Evolutionary conservation across 2,888 invertebrate species (phyloP), one percentile per base, ranked within the genome.

Genomic region (Cantharis flavilabris): DNA sequence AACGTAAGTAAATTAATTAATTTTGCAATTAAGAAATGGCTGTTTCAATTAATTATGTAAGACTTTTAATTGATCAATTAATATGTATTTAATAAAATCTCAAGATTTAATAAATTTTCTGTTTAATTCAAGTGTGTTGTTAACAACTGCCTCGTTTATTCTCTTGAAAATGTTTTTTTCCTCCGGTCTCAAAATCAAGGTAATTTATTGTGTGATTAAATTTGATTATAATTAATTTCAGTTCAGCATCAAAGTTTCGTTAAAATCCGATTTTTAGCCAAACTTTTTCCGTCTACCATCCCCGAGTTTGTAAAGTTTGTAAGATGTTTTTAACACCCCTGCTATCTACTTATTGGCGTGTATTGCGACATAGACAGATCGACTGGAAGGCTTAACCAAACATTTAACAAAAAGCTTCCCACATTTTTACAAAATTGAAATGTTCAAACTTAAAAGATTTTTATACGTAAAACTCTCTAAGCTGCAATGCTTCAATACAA

Each of bases 221-320:
- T 79, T 79, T 71, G 76, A 79, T 79, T 79, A 76, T 74, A 79
- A 79, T 79, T 79, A 79, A 79, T 76, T 73, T 75, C 70, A 75
- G 79, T 76, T 76, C 74, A 75, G 76, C 76, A 75, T 74, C 70
- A 72, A 79, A 75, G 76, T 76, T 76, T 65, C 69, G 20, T 62
- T 30, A 70, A 72, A 77, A 73, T 73, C 70, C 64, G 69, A 72
- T 78, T 78, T 78, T 78, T 69, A 65, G 28, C 9, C 13, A 72
- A 78, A 70, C 70, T 76, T 78, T 78, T 76, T 73, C 71, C 62
- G 72, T 78, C 71, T 65, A 76, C 71, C 73, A 76, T 73, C 78
- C 63, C 30, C 69, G 62, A 78, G 76, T 76, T 78, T 76, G 69
- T 62, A 73, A 78, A 76, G 65, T 78, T 78, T 78, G 23, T 65